Evolutionary conservation across 92 coral and sea anemone species (phyloP).

Genomic region (Epizoanthus illoricatus): DNA sequence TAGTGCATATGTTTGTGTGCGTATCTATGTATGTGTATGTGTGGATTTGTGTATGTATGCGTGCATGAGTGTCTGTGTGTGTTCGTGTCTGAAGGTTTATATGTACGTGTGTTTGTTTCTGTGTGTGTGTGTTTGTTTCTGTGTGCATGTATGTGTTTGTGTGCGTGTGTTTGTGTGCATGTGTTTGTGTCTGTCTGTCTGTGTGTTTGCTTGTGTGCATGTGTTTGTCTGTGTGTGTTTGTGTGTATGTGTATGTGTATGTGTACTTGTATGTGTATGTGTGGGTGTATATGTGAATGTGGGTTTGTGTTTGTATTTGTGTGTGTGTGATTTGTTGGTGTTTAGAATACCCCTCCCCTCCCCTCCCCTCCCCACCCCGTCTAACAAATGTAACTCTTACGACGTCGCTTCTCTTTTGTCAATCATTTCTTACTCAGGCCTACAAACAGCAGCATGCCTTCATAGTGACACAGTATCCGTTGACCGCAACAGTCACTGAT

Average conservation of each 20-base stretch:
- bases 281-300: no score
- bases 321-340: no score
- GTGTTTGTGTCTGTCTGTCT: neutral
- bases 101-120: no score
- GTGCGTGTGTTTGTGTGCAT: neutral
- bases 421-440: conserved; percentile 57
- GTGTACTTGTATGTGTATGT: no score
- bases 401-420: neutral
- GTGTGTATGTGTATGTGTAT: neutral
- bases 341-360: neutral
- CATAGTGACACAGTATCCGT: conserved; percentile 90
- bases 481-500: conserved; percentile 79
- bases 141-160: neutral
- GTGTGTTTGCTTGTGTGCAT: no score
- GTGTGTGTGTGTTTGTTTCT: no score
- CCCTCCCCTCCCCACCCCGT: neutral
- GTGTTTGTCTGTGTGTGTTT: no score
- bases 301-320: no score
- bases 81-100: no score
- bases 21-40: no score
- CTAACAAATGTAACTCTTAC: neutral
- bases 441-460: conserved; percentile 98
- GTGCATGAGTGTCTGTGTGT: neutral
- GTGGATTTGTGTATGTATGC: neutral
- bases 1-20: neutral